Conservation (phyloP, 2,888 invertebrate species). For the Thereva nobilitata region DNA sequence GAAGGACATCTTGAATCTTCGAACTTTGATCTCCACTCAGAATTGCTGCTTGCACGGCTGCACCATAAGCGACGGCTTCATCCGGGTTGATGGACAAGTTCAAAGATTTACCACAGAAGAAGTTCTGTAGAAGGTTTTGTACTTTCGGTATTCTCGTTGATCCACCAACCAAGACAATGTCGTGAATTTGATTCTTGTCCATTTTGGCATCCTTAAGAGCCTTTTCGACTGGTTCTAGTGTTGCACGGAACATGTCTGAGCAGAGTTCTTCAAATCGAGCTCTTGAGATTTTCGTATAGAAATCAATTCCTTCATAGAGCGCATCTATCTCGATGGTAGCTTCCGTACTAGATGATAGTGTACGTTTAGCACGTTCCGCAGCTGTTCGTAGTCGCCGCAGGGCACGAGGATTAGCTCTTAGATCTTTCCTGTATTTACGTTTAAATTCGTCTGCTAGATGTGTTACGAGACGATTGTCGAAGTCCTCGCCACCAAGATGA, state of each 20-base stretch:
- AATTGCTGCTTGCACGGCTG: conserved; percentile 71
- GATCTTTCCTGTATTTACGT: conserved; percentile 70
- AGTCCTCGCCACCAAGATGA: no score
- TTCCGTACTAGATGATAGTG: conserved; percentile 73
- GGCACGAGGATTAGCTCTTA: conserved; percentile 64
- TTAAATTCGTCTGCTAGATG: conserved; percentile 85
- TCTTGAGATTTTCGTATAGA: conserved; percentile 69
- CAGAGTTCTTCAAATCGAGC: conserved; percentile 74
- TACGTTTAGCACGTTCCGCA: conserved; percentile 74
- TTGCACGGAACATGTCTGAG: conserved; percentile 69
- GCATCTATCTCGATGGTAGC: conserved; percentile 74
- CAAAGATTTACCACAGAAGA: conserved; percentile 70
- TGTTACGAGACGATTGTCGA: conserved; percentile 62
- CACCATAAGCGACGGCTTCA: conserved; percentile 75
- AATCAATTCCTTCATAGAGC: conserved; percentile 70
- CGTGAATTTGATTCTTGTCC: conserved; percentile 66
- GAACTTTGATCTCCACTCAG: conserved; percentile 68
- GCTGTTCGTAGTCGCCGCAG: conserved; percentile 70
- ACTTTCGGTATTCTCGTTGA: conserved; percentile 76
- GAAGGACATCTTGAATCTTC: conserved; percentile 70
- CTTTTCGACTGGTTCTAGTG: conserved; percentile 74
- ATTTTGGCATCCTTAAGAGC: conserved; percentile 59
- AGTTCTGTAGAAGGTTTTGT: conserved; percentile 70
- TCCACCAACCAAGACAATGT: conserved; percentile 77
- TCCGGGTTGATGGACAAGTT: conserved; percentile 75